Evolutionary conservation across 2,888 invertebrate species (phyloP).

Genomic region (Acleris holmiana): DNA sequence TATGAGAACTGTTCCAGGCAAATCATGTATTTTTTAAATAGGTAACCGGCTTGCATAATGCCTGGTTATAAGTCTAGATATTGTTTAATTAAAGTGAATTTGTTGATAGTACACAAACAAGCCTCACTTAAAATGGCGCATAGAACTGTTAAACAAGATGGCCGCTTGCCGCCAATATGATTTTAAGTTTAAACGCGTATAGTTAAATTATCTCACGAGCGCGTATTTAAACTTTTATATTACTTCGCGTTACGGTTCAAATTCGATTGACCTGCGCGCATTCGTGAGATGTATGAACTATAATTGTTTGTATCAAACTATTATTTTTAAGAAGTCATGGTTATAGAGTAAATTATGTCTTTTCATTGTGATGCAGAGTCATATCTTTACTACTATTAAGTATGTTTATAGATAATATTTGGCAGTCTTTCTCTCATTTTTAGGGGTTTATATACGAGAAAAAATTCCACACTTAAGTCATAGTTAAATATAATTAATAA

Average conservation of each 20-base stretch:
- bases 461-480: not conserved
- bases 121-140: not conserved
- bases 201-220: too few species aligned
- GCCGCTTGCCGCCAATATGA: not conserved
- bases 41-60: too few species aligned
- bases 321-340: constrained; percentile 27
- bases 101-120: not conserved
- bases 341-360: constrained; percentile 33
- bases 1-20: too few species aligned
- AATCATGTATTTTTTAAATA: too few species aligned
- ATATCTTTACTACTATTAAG: constrained; percentile 52
- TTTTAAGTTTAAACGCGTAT: constrained; percentile 7
- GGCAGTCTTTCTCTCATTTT: constrained; percentile 35
- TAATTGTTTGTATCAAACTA: constrained; percentile 27
- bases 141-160: constrained; percentile 17
- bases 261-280: too few species aligned
- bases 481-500: too few species aligned
- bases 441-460: constrained; percentile 14
- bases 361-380: constrained; percentile 54
- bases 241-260: too few species aligned
- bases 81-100: not conserved
- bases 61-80: too few species aligned
- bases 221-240: not conserved
- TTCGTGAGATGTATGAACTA: not conserved
- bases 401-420: constrained; percentile 36